Percentiles rank a stretch among this genome's conserved stretches.
Conservation (phyloP, 2,888 invertebrate genomes). For the Nineta flava region DNA sequence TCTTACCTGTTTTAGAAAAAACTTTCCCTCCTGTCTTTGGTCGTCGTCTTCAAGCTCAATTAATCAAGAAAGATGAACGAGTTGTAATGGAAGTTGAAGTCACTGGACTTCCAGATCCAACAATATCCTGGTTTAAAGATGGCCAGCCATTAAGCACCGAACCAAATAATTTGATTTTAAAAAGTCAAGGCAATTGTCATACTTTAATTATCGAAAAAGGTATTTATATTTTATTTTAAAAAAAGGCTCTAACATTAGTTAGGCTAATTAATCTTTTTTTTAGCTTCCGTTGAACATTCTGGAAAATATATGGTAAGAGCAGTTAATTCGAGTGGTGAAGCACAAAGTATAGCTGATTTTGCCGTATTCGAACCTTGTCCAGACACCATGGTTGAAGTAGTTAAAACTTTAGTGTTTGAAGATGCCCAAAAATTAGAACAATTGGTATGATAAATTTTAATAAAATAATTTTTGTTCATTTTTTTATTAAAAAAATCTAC, state of each 20-base stretch:
- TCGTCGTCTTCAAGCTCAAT: slow-evolving; percentile 57
- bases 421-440: slow-evolving; percentile 31
- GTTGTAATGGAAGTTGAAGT: slow-evolving; percentile 62
- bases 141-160: slow-evolving; percentile 38
- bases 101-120: slow-evolving; percentile 60
- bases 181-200: slow-evolving; percentile 49
- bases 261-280: slow-evolving; percentile 6
- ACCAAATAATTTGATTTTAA: slow-evolving; percentile 35
- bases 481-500: neutral
- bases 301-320: slow-evolving; percentile 65
- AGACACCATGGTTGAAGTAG: slow-evolving; percentile 48
- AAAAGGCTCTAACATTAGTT: neutral
- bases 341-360: slow-evolving; percentile 66
- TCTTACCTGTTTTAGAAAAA: slow-evolving; percentile 39
- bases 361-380: slow-evolving; percentile 54
- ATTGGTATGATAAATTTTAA: slow-evolving; percentile 22
- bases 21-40: slow-evolving; percentile 70
- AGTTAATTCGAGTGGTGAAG: slow-evolving; percentile 61
- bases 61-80: slow-evolving; percentile 52
- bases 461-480: neutral
- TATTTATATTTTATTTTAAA: slow-evolving; percentile 21
- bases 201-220: slow-evolving; percentile 57
- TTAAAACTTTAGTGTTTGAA: slow-evolving; percentile 48
- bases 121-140: slow-evolving; percentile 58
- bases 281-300: slow-evolving; percentile 45